Evolutionary conservation across 2,888 invertebrate species (phyloP).

Genomic region (Scaptodrosophila latifasciaeformis): DNA sequence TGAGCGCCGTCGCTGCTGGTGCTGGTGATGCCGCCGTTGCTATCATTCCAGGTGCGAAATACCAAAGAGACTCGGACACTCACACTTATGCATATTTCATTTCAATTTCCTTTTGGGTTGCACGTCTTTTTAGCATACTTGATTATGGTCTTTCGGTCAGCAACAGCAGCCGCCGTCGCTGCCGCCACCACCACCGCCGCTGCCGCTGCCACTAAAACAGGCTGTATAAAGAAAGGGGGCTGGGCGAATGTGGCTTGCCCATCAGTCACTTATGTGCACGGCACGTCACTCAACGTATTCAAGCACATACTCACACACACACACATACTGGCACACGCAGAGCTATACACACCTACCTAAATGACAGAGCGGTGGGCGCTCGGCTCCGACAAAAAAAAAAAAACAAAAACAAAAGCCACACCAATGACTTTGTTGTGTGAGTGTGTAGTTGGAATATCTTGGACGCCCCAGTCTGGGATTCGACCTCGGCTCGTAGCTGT

Average conservation of each 20-base stretch:
- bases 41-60: slow-evolving; percentile 67
- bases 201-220: slow-evolving; percentile 4
- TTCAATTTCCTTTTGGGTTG: slow-evolving; percentile 67
- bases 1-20: too few species aligned
- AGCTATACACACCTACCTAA: slow-evolving; percentile 33
- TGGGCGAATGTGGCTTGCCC: slow-evolving; percentile 63
- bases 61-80: slow-evolving; percentile 45
- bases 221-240: slow-evolving; percentile 49
- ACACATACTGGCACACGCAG: slow-evolving; percentile 11
- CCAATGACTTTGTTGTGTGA: slow-evolving; percentile 25
- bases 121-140: slow-evolving; percentile 69
- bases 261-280: slow-evolving; percentile 68
- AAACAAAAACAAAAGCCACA: slow-evolving; percentile 3
- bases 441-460: slow-evolving; percentile 23
- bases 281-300: slow-evolving; percentile 61
- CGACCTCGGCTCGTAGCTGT: slow-evolving; percentile 35
- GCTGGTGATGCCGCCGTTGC: slow-evolving; percentile 49
- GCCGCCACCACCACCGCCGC: not conserved
- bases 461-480: not conserved
- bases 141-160: slow-evolving; percentile 63
- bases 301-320: slow-evolving; percentile 26
- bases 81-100: slow-evolving; percentile 55
- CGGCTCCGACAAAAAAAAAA: too few species aligned
- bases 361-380: slow-evolving; percentile 59
- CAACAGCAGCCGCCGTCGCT: slow-evolving; percentile 19